A percentile compares a stretch with the other conserved stretches of the same genome.
Evolutionary conservation across 92 coral and sea anemone genomes (phyloP).

Genomic region (Palythoa heliodiscus): DNA sequence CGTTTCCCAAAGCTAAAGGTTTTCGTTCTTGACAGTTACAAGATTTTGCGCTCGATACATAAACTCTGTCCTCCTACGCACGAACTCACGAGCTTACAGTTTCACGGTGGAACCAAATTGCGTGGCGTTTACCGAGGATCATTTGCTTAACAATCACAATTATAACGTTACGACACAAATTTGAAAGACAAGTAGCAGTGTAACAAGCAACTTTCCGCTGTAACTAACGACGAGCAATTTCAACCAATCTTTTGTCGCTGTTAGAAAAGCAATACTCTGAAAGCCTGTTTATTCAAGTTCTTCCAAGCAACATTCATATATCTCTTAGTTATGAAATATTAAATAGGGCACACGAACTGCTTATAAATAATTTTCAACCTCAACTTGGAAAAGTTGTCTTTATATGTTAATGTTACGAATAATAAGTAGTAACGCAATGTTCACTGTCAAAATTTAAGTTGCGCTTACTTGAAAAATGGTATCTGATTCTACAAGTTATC

Average conservation of each 20-base stretch:
- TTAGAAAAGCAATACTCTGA: neutral
- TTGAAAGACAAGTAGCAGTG: neutral
- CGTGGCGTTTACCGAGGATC: neutral
- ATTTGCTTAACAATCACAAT: too few species aligned
- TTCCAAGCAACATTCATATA: neutral
- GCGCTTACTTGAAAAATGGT: neutral
- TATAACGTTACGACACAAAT: neutral
- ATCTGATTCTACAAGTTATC: neutral
- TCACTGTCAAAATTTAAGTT: neutral
- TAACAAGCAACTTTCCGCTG: neutral
- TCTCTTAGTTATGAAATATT: slow-evolving; percentile 19
- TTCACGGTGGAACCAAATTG: neutral
- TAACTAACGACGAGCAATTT: too few species aligned
- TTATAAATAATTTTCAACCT: slow-evolving; percentile 40
- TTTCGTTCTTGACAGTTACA: neutral
- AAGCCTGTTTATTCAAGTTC: neutral
- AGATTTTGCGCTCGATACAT: too few species aligned
- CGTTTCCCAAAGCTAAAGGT: neutral
- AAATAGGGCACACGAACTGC: slow-evolving; percentile 19
- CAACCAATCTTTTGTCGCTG: neutral
- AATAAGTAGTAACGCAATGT: neutral
- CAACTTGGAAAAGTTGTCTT: neutral
- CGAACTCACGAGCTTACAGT: slow-evolving; percentile 7
- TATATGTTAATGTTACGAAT: neutral
- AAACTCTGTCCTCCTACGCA: too few species aligned